Evolutionary conservation across 2,113 vertebrate species (phyloP), one percentile per base, ranked within the genome.

Genomic region (Thalassarche chlororhynchos): DNA sequence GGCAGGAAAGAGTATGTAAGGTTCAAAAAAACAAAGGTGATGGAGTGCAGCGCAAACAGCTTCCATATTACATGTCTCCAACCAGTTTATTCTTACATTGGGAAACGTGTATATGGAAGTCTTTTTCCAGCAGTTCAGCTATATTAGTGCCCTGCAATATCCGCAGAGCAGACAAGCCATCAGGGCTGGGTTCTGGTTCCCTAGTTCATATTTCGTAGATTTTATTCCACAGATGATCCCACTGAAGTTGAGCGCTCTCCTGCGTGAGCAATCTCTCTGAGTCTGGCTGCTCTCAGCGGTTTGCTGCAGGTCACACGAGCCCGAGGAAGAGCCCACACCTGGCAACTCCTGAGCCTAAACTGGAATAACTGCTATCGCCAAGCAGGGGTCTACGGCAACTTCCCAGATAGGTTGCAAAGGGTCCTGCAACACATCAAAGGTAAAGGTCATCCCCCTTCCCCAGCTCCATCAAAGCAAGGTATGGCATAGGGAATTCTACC

Each of bases 51-150:
- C 7, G 12, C 70, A 64, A 71, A 57, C 36, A 66, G 47, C 66
- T 84, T 32, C 57, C 2, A 3, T 28, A 10, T 58, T 28, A 11
- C 1, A 4, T 7, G 29, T 68, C 52, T 89, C 52, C 52, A 44
- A 1, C 11, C 17, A 1, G 14, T 40, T 89, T 17, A 12, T 76
- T 40, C 31, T 21, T 8, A 8, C 44, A 3, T 3, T 49, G 71
- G 57, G 19, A 19, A 40, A 31, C 0, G 4, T 16, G 25, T 9
- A 6, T 1, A 1, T 3, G n/a, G 61, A 23, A 34, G 47, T 2
- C 31, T 31, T 40, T 70, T 11, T 25, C 38, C 77, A 60, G 76
- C 55, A 31, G 68, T 23, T 25, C 42, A 20, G 58, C 69, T 52
- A 2, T 12, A 1, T 6, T 17, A n/a, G 51, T 44, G 70, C 70